Conservation (phyloP, 2,888 invertebrate species). For the Drosophila greeni region DNA sequence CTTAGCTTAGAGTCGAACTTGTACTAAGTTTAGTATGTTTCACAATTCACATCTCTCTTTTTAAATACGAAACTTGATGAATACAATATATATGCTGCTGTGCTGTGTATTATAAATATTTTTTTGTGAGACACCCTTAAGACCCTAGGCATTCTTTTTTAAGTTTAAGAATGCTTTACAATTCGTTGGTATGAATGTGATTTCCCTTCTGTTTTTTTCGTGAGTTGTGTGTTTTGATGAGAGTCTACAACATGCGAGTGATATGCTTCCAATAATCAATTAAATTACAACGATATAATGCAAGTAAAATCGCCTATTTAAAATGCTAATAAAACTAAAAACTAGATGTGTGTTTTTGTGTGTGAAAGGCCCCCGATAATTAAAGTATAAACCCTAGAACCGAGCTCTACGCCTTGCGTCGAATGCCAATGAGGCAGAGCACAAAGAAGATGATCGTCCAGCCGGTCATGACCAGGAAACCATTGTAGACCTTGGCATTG, state of each 20-base stretch:
- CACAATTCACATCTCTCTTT: constrained; percentile 14
- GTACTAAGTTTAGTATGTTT: constrained; percentile 6
- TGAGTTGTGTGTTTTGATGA: constrained; percentile 42
- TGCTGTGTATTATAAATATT: constrained; percentile 64
- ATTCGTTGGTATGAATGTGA: constrained; percentile 27
- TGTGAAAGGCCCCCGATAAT: constrained; percentile 40
- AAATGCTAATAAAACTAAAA: constrained; percentile 63
- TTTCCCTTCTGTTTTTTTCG: background rate
- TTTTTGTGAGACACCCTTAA: constrained; percentile 65
- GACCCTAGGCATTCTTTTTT: constrained; percentile 50
- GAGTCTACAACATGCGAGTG: constrained; percentile 71
- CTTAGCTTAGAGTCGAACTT: no score
- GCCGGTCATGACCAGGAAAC: constrained; percentile 83
- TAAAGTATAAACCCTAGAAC: constrained; percentile 25
- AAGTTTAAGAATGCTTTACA: constrained; percentile 21
- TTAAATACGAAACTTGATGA: constrained; percentile 41
- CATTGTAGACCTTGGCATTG: constrained; percentile 85
- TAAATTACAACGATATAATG: constrained; percentile 59
- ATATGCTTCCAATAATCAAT: constrained; percentile 69
- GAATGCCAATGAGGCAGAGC: constrained; percentile 81
- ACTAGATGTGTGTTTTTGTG: constrained; percentile 16
- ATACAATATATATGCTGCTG: constrained; percentile 36
- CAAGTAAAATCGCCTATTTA: constrained; percentile 66
- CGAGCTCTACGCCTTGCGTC: constrained; percentile 77
- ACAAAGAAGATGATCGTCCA: constrained; percentile 83